Evolutionary conservation across 2,113 vertebrate species (phyloP).

Genomic region (Dipodomys spectabilis): DNA sequence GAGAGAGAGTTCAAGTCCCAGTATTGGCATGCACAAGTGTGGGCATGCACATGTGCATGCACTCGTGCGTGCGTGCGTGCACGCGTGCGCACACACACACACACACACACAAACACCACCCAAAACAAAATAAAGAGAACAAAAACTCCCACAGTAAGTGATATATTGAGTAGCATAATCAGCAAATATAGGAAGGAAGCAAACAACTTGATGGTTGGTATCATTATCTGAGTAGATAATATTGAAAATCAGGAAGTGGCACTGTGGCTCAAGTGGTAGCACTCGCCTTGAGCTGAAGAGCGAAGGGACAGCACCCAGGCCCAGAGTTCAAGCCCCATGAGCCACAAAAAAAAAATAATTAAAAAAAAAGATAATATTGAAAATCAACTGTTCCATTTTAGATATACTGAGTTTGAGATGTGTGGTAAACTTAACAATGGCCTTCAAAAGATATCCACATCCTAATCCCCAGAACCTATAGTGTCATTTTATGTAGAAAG

Average conservation of each 20-base stretch:
- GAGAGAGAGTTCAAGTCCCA: too few relatives aligned
- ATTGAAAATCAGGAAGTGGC: background rate
- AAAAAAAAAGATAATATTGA: background rate
- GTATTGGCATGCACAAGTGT: too few relatives aligned
- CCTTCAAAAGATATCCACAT: background rate
- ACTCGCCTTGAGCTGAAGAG: too few relatives aligned
- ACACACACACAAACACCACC: too few relatives aligned
- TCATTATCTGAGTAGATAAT: slow-evolving; percentile 9
- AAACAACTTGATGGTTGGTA: background rate
- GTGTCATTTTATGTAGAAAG: background rate
- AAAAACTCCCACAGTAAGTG: background rate
- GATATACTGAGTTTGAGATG: background rate
- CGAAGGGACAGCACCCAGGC: too few relatives aligned
- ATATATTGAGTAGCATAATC: background rate
- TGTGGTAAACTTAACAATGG: background rate
- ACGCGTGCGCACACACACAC: too few relatives aligned
- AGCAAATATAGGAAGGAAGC: background rate
- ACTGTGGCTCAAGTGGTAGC: too few relatives aligned
- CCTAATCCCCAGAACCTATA: background rate
- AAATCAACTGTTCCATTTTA: slow-evolving; percentile 15
- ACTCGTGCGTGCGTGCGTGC: too few relatives aligned
- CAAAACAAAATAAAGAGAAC: background rate
- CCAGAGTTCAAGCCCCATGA: too few relatives aligned
- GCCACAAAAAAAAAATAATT: too few relatives aligned
- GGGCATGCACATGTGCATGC: too few relatives aligned